Percentiles rank a stretch among this genome's conserved stretches.
phyloP scores from a whole-genome alignment of 2,888 invertebrate species.

The Drosophila emarginata region DNA sequence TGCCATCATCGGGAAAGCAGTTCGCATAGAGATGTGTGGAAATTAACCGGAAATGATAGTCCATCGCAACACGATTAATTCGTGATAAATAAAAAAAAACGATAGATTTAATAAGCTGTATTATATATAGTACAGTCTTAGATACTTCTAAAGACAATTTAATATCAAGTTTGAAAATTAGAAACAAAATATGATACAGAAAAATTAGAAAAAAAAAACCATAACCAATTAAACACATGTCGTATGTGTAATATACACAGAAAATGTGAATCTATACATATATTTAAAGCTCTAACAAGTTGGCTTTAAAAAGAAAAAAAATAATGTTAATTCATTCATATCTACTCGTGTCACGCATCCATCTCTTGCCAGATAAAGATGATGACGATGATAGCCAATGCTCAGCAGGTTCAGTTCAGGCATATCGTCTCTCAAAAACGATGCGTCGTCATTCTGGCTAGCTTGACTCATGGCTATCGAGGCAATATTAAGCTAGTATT shows the following conservation, averaged over 20 bases:
- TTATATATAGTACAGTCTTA: too few relatives aligned
- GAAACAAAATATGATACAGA: too few relatives aligned
- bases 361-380: not conserved
- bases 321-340: not conserved
- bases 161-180: not conserved
- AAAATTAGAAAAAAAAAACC: too few relatives aligned
- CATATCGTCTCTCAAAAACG: constrained; percentile 17
- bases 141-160: not conserved
- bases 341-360: constrained; percentile 5
- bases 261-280: too few relatives aligned
- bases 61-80: not conserved
- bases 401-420: constrained; percentile 10
- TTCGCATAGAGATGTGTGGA: constrained; percentile 15
- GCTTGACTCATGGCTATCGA: constrained; percentile 33
- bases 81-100: too few relatives aligned
- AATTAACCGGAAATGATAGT: not conserved
- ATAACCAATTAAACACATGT: not conserved
- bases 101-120: too few relatives aligned
- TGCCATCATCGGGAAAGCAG: constrained; percentile 29
- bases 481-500: constrained; percentile 26
- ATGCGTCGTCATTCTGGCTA: constrained; percentile 67
- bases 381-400: not conserved
- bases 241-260: not conserved
- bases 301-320: not conserved
- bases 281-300: too few relatives aligned